A percentile compares a stretch with the other conserved stretches of the same genome.
These are phyloP conservation scores for Drosophila sproati DNA, from an alignment of 1,140 invertebrate genomes.

Conservation along the genomic window DNA sequence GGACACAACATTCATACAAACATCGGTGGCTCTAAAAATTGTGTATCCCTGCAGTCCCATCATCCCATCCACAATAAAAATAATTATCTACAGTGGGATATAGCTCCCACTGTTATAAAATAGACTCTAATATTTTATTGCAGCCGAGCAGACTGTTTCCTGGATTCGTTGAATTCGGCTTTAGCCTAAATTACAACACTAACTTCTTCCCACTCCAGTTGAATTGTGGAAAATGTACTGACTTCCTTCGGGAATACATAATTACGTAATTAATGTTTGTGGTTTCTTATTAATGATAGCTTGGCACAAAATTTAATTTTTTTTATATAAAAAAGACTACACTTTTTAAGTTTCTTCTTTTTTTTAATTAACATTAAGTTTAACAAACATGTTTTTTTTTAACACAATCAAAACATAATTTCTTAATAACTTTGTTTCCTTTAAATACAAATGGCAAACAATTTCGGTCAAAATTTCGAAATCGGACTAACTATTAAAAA, in stretches of 20 bases:
- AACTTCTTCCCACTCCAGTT: not conserved
- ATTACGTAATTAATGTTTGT: no score
- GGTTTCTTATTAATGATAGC: no score
- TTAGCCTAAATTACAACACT: not conserved
- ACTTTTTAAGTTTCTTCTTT: no score
- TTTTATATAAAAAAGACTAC: no score
- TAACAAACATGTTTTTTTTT: no score
- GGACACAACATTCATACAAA: conserved; percentile 53
- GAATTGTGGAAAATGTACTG: not conserved
- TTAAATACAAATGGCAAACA: no score
- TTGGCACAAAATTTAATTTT: no score
- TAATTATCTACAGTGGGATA: not conserved
- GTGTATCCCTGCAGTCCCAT: conserved; percentile 13
- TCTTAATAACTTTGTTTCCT: no score
- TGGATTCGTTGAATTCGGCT: conserved; percentile 2
- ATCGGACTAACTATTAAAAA: no score
- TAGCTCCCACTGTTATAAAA: not conserved
- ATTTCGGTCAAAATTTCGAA: no score
- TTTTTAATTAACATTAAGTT: no score
- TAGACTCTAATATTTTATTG: conserved; percentile 6
- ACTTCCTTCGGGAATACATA: not conserved
- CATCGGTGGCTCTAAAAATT: conserved; percentile 17
- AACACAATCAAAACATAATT: no score
- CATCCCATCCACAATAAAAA: not conserved
- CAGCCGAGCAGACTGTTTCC: not conserved